A percentile compares a stretch with the other conserved stretches of the same genome.
These are phyloP conservation scores for Engystomops pustulosus DNA, from an alignment of 2,113 vertebrate species.

Conservation along the genomic window DNA sequence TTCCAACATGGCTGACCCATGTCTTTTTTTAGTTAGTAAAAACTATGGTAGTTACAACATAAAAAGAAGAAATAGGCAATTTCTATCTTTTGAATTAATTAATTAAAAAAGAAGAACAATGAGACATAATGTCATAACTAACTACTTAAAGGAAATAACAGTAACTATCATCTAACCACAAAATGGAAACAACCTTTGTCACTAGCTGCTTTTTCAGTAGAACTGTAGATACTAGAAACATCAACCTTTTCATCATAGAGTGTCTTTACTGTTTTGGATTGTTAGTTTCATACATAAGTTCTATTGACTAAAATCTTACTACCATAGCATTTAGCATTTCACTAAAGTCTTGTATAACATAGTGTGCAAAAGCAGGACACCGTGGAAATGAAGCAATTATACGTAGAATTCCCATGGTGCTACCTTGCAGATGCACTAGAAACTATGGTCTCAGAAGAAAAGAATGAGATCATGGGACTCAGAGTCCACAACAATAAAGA, in stretches of 20 bases:
- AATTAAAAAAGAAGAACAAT: too few relatives aligned
- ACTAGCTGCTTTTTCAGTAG: not conserved
- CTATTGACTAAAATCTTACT: not conserved
- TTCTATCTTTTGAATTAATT: too few relatives aligned
- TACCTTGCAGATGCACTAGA: not conserved
- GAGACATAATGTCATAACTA: too few relatives aligned
- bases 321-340: not conserved
- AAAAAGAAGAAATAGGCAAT: too few relatives aligned
- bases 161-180: too few relatives aligned
- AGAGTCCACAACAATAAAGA: not conserved
- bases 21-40: too few relatives aligned
- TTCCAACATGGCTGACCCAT: too few relatives aligned
- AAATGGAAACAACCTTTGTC: not conserved
- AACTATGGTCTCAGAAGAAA: slow-evolving; percentile 3
- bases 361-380: not conserved
- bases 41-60: too few relatives aligned
- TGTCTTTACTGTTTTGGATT: too few relatives aligned
- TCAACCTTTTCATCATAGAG: too few relatives aligned
- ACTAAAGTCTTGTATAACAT: not conserved
- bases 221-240: not conserved
- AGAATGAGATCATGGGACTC: not conserved
- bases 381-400: not conserved
- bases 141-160: too few relatives aligned
- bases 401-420: not conserved
- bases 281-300: not conserved